phyloP scores from a whole-genome alignment of 2,888 invertebrate genomes.

The Leucophenga montana region DNA sequence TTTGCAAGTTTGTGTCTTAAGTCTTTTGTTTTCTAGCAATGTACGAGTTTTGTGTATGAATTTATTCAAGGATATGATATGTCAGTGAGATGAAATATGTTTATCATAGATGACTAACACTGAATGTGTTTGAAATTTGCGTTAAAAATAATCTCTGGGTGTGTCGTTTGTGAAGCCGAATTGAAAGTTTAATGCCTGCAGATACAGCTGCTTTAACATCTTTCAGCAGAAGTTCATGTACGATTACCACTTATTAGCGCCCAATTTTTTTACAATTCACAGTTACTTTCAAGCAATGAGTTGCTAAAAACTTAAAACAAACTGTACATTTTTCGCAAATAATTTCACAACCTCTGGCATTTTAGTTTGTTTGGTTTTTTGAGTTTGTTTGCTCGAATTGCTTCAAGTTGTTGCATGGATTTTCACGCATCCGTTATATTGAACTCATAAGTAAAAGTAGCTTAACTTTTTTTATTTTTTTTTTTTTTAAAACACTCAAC shows the following conservation, averaged over 20 bases:
- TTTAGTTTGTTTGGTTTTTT: too few species aligned
- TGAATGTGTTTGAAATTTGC: too few species aligned
- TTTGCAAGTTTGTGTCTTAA: slow-evolving; percentile 45
- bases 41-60: too few species aligned
- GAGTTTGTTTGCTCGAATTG: neutral
- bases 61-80: slow-evolving; percentile 3
- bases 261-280: neutral
- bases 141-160: slow-evolving; percentile 16
- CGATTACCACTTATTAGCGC: slow-evolving; percentile 49
- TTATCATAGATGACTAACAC: neutral
- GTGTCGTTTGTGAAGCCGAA: slow-evolving; percentile 30
- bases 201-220: neutral
- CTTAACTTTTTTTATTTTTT: slow-evolving; percentile 40
- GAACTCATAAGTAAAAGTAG: slow-evolving; percentile 67
- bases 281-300: neutral
- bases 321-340: slow-evolving; percentile 1
- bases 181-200: neutral
- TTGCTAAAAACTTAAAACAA: slow-evolving; percentile 17
- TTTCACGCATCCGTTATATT: slow-evolving; percentile 50
- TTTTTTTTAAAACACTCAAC: too few species aligned
- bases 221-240: slow-evolving; percentile 51
- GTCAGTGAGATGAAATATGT: neutral
- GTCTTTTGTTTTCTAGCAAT: slow-evolving; percentile 50
- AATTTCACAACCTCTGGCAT: slow-evolving; percentile 12
- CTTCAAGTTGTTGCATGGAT: neutral